Conservation (phyloP, 2,888 invertebrate genomes). For the Oasisia sp. region DNA sequence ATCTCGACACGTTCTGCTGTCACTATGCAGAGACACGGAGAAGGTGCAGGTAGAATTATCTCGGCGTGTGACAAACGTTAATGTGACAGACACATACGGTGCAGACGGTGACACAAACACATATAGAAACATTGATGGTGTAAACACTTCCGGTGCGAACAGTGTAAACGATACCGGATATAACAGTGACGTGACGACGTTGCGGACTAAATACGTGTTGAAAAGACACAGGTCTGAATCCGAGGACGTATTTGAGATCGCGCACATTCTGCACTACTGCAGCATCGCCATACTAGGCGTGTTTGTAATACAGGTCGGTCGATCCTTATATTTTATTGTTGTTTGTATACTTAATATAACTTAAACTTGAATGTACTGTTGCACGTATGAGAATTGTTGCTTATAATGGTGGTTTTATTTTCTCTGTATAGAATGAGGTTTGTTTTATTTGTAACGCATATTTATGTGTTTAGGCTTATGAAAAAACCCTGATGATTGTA, state of each 20-base stretch:
- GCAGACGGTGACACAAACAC: neutral
- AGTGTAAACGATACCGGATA: neutral
- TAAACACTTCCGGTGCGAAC: neutral
- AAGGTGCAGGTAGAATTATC: neutral
- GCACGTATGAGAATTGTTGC: too few species aligned
- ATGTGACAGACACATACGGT: neutral
- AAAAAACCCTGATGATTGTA: too few species aligned
- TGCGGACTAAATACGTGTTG: neutral
- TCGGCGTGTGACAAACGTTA: neutral
- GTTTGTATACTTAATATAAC: too few species aligned
- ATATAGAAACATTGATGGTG: neutral
- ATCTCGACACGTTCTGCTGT: neutral
- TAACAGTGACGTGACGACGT: neutral
- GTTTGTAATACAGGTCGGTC: conserved; percentile 44
- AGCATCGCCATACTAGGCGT: conserved; percentile 44
- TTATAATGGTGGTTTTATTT: too few species aligned
- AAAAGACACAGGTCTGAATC: neutral
- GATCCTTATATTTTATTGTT: neutral
- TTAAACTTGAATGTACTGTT: too few species aligned
- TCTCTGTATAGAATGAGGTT: too few species aligned
- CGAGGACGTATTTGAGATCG: conserved; percentile 36
- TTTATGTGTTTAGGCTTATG: too few species aligned
- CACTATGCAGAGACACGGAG: neutral
- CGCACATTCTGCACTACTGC: conserved; percentile 44
- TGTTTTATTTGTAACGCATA: too few species aligned